These are phyloP conservation scores for Drosophila sproati DNA, from an alignment of 1,140 invertebrate genomes.

Conservation along the genomic window DNA sequence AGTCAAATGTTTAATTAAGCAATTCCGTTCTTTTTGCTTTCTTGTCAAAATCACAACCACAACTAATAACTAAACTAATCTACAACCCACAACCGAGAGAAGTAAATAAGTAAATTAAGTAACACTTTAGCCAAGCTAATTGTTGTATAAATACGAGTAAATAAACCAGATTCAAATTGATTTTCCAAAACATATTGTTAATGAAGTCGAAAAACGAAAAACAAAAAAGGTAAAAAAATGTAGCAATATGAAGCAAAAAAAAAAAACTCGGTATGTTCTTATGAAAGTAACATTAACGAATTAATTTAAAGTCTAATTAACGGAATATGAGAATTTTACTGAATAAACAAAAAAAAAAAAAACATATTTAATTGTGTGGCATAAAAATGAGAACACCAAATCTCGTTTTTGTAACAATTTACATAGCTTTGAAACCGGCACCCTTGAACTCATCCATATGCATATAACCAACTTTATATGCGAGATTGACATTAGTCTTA, in stretches of 20 bases:
- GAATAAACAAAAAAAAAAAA: constrained; percentile 62
- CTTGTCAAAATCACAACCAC: constrained; percentile 4
- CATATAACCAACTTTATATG: constrained; percentile 10
- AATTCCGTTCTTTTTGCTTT: constrained; percentile 19
- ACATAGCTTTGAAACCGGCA: neutral
- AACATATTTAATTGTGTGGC: constrained; percentile 8
- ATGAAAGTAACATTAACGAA: constrained; percentile 83
- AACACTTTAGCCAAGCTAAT: constrained; percentile 80
- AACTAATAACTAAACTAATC: constrained; percentile 5
- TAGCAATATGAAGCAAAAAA: constrained; percentile 74
- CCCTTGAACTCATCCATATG: constrained; percentile 21
- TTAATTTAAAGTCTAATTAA: constrained; percentile 81
- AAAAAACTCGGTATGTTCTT: constrained; percentile 81
- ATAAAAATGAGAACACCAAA: constrained; percentile 21
- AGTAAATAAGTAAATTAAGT: constrained; percentile 58
- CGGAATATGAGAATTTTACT: constrained; percentile 80
- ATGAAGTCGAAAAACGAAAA: constrained; percentile 42
- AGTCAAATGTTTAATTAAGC: constrained; percentile 13
- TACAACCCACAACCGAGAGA: constrained; percentile 40
- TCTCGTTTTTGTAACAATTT: constrained; percentile 24
- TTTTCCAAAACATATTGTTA: constrained; percentile 65
- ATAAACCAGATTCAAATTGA: constrained; percentile 62
- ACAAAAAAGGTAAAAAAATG: constrained; percentile 44
- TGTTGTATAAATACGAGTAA: constrained; percentile 69
- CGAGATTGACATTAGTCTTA: constrained; percentile 22